Percentiles rank a stretch among this genome's conserved stretches.
These are phyloP conservation scores for Cephus runcator DNA, from an alignment of 2,888 invertebrate species.

Conservation along the genomic window DNA sequence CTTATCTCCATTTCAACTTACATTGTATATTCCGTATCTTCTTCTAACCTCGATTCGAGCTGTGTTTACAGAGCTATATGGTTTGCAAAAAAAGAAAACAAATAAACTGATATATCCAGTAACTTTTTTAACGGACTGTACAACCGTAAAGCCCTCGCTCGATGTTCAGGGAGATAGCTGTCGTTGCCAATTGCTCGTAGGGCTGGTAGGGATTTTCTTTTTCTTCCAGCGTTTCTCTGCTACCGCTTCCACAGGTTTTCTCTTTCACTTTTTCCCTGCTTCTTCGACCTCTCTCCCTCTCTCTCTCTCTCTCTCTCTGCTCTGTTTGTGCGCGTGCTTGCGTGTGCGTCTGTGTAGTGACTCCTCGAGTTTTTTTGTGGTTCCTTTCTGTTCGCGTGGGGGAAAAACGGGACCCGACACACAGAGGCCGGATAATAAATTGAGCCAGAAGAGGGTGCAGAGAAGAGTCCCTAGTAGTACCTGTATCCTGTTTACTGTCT, in stretches of 20 bases:
- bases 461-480: conserved; percentile 37
- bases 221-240: neutral
- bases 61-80: neutral
- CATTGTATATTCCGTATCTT: too few species aligned
- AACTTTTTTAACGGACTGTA: conserved; percentile 2
- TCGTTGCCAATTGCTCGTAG: conserved; percentile 36
- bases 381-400: conserved; percentile 30
- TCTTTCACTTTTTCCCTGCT: neutral
- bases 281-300: conserved; percentile 12
- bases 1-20: too few species aligned
- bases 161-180: conserved; percentile 25
- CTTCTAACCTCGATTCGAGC: neutral
- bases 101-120: neutral
- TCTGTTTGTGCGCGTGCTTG: neutral
- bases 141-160: neutral
- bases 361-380: conserved; percentile 21
- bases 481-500: conserved; percentile 54
- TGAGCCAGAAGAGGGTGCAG: conserved; percentile 23
- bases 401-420: conserved; percentile 33
- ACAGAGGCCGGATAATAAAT: conserved; percentile 32
- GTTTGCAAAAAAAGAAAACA: neutral
- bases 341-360: too few species aligned
- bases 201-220: conserved; percentile 21
- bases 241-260: neutral
- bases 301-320: conserved; percentile 9